These are phyloP conservation scores for Gambusia yucatana DNA, from an alignment of 2,797 vertebrate species.

Conservation along the genomic window DNA sequence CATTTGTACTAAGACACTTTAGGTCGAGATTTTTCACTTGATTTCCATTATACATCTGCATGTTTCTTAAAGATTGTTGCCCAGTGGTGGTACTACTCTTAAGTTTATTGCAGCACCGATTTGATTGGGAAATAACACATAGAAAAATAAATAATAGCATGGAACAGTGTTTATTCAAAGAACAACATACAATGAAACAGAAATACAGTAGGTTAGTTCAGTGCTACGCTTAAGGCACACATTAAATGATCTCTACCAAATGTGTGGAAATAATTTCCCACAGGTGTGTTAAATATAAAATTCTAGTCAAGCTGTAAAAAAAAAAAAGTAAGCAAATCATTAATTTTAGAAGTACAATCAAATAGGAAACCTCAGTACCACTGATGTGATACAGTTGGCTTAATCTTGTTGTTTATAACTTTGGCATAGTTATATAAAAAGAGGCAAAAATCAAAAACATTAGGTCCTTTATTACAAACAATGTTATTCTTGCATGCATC, in stretches of 20 bases:
- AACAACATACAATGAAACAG: conserved; percentile 49
- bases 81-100: neutral
- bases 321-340: conserved; percentile 50
- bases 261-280: conserved; percentile 33
- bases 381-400: conserved; percentile 49
- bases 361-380: conserved; percentile 49
- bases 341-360: conserved; percentile 56
- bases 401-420: conserved; percentile 45
- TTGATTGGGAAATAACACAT: conserved; percentile 21
- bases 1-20: neutral
- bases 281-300: conserved; percentile 62
- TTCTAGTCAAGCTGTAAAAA: conserved; percentile 49
- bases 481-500: conserved; percentile 2
- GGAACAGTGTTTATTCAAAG: conserved; percentile 67
- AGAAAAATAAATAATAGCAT: conserved; percentile 9
- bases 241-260: conserved; percentile 28
- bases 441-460: conserved; percentile 22
- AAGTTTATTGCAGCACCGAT: neutral
- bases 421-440: conserved; percentile 68
- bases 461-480: conserved; percentile 36
- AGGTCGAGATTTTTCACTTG: neutral
- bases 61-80: neutral
- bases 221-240: conserved; percentile 51
- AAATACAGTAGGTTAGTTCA: conserved; percentile 61
- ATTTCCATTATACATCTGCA: neutral